Base-by-base conservation (phyloP, 2,888 invertebrate species). In the Gortyna flavago region DNA sequence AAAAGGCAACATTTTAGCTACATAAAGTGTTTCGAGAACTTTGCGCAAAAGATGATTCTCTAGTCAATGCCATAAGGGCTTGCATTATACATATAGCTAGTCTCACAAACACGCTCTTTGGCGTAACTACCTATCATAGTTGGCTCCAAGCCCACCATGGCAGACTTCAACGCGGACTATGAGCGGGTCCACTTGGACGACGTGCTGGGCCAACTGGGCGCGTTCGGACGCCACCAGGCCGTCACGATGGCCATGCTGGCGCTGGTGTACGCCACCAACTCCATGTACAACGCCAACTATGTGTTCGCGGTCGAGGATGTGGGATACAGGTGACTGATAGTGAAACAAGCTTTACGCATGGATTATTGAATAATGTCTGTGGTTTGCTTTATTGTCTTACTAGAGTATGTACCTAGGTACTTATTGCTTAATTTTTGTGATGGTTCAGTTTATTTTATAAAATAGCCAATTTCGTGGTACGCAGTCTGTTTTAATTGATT, bases 151-250 rank as follows among this genome's bases (percentile, higher is more conserved):
- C 25, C 2, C 9, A 70, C 18, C 16, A 91, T 91, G 92, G 81
- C 85, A 5, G 89, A 89, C 0, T 21, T 81, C 11, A 85, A 78
- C 16, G 75, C 66, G 0, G 87, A 79, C 2, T 80, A 76, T 0
- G 87, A 90, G 25, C 89, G 87, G 0, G 90, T 96, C 7, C 95
- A 95, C 86, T 86, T 97, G 88, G 97, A 97, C 85, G 93, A 91
- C 1, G 94, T 97, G 68, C 87, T 97, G 88, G 91, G 91, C 32
- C 90, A 91, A 79, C 91, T 97, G 80, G 97, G 97, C 1, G 94
- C 95, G 16, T 97, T 97, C 91, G 97, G 97, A 2, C 91, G 89
- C 68, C 97, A 96, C 92, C 97, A 97, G 92, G 77, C 94, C 59
- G 13, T 91, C 79, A 95, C 96, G 54, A 90, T 95, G 92, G 87